Evolutionary conservation across 2,888 invertebrate species (phyloP).

Genomic region (Chesias legatella): DNA sequence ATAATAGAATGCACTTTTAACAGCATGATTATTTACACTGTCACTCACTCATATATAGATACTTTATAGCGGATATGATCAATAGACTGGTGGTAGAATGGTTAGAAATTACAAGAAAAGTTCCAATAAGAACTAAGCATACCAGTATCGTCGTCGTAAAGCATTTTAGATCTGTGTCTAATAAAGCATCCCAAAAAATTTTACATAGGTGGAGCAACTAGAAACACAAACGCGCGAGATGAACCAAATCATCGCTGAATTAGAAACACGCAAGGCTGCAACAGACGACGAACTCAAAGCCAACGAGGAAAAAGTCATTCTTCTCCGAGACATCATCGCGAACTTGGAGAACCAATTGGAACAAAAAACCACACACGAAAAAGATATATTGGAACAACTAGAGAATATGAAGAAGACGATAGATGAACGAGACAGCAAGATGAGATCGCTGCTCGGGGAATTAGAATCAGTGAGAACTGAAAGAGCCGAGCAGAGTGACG

Average conservation of each 20-base stretch:
- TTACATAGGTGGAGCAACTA: conserved; percentile 86
- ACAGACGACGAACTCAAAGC: conserved; percentile 86
- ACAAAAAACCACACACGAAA: conserved; percentile 82
- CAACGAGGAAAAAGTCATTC: conserved; percentile 86
- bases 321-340: conserved; percentile 87
- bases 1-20: conserved; percentile 14
- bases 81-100: too few species aligned
- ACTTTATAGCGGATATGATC: too few species aligned
- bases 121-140: too few species aligned
- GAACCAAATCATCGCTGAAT: conserved; percentile 80
- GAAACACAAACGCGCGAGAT: conserved; percentile 88
- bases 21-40: conserved; percentile 23
- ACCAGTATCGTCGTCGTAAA: too few species aligned
- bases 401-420: conserved; percentile 78
- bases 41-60: too few species aligned
- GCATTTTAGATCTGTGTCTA: too few species aligned
- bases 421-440: conserved; percentile 77
- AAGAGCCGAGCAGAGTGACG: conserved; percentile 58
- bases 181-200: conserved; percentile 3
- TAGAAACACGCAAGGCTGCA: conserved; percentile 82
- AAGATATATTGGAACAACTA: conserved; percentile 81
- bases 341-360: conserved; percentile 89
- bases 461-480: conserved; percentile 74
- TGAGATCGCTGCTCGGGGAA: conserved; percentile 77
- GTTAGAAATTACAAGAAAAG: too few species aligned